Conservation (phyloP, 2,797 vertebrate genomes). For the Anomalospiza imberbis region DNA sequence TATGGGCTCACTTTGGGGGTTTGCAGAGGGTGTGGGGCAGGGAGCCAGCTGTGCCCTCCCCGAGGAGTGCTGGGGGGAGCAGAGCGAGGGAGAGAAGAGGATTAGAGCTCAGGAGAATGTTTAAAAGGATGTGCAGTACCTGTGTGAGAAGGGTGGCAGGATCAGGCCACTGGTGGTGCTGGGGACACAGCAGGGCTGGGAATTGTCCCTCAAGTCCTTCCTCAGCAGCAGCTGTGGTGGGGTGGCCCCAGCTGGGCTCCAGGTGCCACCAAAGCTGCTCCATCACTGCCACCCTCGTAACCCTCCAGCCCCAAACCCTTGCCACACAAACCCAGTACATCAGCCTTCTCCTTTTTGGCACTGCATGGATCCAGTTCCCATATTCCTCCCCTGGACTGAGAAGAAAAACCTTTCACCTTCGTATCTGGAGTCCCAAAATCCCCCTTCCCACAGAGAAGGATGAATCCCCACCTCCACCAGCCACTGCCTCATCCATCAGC, state of each 20-base stretch:
- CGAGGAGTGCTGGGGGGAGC: rapidly evolving
- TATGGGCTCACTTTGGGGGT: neutral
- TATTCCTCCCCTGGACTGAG: neutral
- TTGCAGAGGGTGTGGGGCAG: neutral
- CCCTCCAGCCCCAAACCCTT: neutral
- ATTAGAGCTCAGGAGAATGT: rapidly evolving
- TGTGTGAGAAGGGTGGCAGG: neutral
- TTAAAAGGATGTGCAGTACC: neutral
- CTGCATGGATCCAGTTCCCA: rapidly evolving
- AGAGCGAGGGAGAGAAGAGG: neutral
- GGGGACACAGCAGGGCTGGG: neutral
- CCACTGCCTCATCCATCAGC: neutral
- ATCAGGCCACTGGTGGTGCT: neutral
- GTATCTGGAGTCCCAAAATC: rapidly evolving
- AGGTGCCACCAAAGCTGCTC: neutral
- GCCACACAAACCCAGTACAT: neutral
- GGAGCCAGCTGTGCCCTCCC: neutral
- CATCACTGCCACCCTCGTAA: neutral
- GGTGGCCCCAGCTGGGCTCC: neutral
- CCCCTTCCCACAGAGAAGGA: rapidly evolving
- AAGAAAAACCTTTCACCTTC: neutral
- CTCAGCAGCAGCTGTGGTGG: neutral
- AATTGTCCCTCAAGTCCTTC: neutral
- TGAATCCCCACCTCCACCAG: rapidly evolving
- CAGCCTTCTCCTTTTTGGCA: neutral